Evolutionary conservation across 2,888 invertebrate species (phyloP).

Genomic region (Carcina quercana): DNA sequence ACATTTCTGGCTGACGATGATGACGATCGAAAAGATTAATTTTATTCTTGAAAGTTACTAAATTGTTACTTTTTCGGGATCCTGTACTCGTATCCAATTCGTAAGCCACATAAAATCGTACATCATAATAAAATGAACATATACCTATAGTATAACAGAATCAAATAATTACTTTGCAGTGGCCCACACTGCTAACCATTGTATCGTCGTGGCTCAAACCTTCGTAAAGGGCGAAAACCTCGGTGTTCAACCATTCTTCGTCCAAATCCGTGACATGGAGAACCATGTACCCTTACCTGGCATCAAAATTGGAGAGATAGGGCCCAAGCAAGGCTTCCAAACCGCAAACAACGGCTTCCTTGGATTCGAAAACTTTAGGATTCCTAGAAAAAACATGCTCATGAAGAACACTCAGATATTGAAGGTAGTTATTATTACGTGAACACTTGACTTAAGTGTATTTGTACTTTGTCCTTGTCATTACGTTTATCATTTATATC

Average conservation of each 20-base stretch:
- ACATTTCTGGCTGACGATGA: too few relatives aligned
- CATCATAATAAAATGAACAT: too few relatives aligned
- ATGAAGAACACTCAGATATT: slow-evolving; percentile 93
- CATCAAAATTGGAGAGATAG: slow-evolving; percentile 94
- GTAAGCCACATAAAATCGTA: too few relatives aligned
- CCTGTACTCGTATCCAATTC: too few relatives aligned
- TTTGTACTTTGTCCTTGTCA: too few relatives aligned
- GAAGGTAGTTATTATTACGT: slow-evolving; percentile 54
- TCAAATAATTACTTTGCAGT: slow-evolving; percentile 75
- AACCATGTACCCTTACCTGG: slow-evolving; percentile 89
- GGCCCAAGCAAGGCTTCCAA: slow-evolving; percentile 92
- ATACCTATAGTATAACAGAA: too few relatives aligned
- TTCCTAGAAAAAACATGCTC: slow-evolving; percentile 90
- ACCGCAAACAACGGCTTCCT: slow-evolving; percentile 93
- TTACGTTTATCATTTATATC: too few relatives aligned
- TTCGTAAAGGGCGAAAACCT: slow-evolving; percentile 84
- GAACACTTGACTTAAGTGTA: too few relatives aligned
- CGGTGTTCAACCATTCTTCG: slow-evolving; percentile 93
- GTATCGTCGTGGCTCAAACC: slow-evolving; percentile 91
- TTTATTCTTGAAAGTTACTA: too few relatives aligned
- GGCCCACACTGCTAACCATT: slow-evolving; percentile 92
- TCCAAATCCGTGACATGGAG: slow-evolving; percentile 88
- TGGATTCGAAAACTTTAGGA: slow-evolving; percentile 86
- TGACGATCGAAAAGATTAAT: too few relatives aligned
- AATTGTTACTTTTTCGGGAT: too few relatives aligned